phyloP scores from a whole-genome alignment of 2,888 invertebrate genomes.

The Drosophila melanosoma region DNA sequence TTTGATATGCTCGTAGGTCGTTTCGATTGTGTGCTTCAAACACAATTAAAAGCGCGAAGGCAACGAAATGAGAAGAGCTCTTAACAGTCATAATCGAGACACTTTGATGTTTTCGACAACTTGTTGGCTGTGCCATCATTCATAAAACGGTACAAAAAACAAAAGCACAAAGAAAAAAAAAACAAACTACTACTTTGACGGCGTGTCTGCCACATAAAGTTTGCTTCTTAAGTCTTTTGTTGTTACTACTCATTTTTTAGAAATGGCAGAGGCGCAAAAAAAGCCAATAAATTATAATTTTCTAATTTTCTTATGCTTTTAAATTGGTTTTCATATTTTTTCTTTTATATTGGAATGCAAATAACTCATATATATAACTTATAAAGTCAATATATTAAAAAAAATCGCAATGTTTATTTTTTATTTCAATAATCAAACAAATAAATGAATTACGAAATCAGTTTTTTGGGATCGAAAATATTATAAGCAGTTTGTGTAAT shows the following conservation, averaged over 20 bases:
- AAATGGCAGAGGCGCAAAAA: conserved; percentile 23
- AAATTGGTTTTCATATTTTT: conserved; percentile 16
- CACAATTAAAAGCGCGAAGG: conserved; percentile 70
- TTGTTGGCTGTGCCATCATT: conserved; percentile 57
- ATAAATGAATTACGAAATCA: no score
- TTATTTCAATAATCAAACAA: not conserved
- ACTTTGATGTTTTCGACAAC: conserved; percentile 68
- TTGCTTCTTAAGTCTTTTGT: conserved; percentile 59
- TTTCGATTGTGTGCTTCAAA: conserved; percentile 57
- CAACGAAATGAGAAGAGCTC: conserved; percentile 72
- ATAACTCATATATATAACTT: not conserved
- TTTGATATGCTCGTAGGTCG: conserved; percentile 45
- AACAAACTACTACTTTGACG: conserved; percentile 11
- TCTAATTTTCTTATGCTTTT: conserved; percentile 31
- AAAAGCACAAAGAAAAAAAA: conserved; percentile 8
- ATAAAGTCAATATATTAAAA: not conserved
- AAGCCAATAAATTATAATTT: conserved; percentile 32
- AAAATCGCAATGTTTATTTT: not conserved
- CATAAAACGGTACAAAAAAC: conserved; percentile 21
- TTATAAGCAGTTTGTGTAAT: not conserved
- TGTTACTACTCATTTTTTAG: conserved; percentile 17
- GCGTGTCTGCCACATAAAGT: conserved; percentile 45
- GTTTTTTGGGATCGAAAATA: not conserved
- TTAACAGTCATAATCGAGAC: conserved; percentile 63
- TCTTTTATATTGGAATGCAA: conserved; percentile 19